phyloP scores from a whole-genome alignment of 2,888 invertebrate genomes.

The Leptopilina drosophilae region DNA sequence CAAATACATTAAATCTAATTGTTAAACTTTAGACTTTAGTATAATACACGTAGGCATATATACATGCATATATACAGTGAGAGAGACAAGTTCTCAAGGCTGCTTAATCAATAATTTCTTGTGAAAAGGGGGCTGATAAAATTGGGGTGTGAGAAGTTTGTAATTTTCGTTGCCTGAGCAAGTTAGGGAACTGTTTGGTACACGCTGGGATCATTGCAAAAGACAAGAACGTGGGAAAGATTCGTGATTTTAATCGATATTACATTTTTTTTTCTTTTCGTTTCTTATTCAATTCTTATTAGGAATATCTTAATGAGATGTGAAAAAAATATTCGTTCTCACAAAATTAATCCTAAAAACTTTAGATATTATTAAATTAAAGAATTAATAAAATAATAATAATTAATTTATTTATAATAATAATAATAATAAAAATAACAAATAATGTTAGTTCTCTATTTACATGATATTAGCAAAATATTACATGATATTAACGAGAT shows the following conservation, averaged over 20 bases:
- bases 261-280: background rate
- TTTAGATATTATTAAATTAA: too few relatives aligned
- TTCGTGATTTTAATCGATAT: constrained; percentile 24
- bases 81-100: background rate
- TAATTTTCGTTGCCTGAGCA: constrained; percentile 28
- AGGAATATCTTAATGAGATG: too few relatives aligned
- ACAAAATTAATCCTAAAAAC: too few relatives aligned
- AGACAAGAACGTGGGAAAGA: constrained; percentile 35
- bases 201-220: constrained; percentile 14
- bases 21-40: background rate
- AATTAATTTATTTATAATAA: too few relatives aligned
- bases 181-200: constrained; percentile 17
- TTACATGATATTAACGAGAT: too few relatives aligned
- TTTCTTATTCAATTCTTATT: too few relatives aligned
- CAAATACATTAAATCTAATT: background rate
- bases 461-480: too few relatives aligned
- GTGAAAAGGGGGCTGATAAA: constrained; percentile 22
- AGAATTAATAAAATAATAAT: too few relatives aligned
- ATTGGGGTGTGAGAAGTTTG: constrained; percentile 29
- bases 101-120: constrained; percentile 31
- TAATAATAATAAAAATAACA: too few relatives aligned
- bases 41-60: background rate
- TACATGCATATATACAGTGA: background rate
- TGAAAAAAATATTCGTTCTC: too few relatives aligned
- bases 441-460: too few relatives aligned